A percentile compares a stretch with the other conserved stretches of the same genome.
phyloP scores from a whole-genome alignment of 2,113 vertebrate genomes.

The Prinia subflava region DNA sequence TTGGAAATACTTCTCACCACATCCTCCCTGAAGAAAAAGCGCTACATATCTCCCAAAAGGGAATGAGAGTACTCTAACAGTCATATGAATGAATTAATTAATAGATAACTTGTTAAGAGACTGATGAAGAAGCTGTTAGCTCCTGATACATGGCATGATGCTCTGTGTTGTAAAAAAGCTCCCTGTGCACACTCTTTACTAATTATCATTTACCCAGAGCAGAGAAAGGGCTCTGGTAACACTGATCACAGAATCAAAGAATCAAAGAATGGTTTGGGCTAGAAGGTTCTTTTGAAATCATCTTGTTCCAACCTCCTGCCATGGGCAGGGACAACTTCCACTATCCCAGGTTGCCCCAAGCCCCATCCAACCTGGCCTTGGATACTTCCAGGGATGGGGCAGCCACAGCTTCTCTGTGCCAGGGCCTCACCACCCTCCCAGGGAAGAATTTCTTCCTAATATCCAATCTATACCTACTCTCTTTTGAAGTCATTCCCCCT shows the following conservation, averaged over 20 bases:
- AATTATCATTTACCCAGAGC: neutral
- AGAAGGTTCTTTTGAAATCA: neutral
- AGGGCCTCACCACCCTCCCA: neutral
- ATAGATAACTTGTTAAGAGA: neutral
- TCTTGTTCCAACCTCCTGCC: accelerated
- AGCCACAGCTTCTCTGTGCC: neutral
- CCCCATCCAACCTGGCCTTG: accelerated
- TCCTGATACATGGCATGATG: neutral
- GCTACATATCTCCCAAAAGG: neutral
- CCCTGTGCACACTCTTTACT: accelerated
- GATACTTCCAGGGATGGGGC: neutral
- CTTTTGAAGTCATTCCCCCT: neutral
- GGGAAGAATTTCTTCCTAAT: neutral
- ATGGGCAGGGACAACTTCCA: neutral
- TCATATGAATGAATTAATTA: neutral
- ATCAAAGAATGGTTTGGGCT: neutral
- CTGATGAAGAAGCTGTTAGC: neutral
- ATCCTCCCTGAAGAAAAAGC: neutral
- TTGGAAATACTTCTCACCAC: neutral
- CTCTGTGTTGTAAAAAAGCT: neutral
- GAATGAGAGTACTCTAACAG: neutral
- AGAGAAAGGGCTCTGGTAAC: neutral
- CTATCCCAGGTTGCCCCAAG: accelerated
- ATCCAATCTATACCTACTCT: neutral
- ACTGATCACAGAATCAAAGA: neutral